phyloP scores from a whole-genome alignment of 2,113 vertebrate genomes.

The Spermophilus dauricus region DNA sequence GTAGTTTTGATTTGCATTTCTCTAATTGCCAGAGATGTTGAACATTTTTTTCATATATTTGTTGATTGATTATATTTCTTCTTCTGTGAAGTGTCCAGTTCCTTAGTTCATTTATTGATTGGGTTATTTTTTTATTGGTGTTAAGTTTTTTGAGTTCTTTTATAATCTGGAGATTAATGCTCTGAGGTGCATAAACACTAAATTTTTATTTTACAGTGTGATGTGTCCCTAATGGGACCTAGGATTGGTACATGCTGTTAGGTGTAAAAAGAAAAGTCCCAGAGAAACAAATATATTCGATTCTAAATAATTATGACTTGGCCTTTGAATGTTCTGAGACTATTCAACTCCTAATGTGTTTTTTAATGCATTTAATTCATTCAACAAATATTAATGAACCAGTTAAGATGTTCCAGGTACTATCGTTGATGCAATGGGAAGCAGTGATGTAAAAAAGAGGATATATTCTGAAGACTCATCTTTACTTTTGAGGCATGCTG shows the following conservation, averaged over 20 bases:
- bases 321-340: slow-evolving; percentile 1
- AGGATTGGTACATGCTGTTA: slow-evolving; percentile 37
- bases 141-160: too few species aligned
- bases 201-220: slow-evolving; percentile 27
- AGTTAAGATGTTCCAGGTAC: slow-evolving; percentile 8
- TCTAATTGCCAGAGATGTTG: too few species aligned
- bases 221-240: neutral
- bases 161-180: too few species aligned
- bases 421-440: neutral
- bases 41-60: too few species aligned
- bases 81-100: too few species aligned
- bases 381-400: slow-evolving; percentile 35
- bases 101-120: too few species aligned
- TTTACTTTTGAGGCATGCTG: slow-evolving; percentile 11
- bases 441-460: neutral
- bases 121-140: too few species aligned
- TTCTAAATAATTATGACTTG: neutral
- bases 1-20: too few species aligned
- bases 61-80: too few species aligned
- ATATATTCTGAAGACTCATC: slow-evolving; percentile 19
- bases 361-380: neutral
- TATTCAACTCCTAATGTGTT: neutral
- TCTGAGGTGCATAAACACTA: neutral
- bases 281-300: slow-evolving; percentile 14
- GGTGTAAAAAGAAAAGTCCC: neutral